A percentile compares a stretch with the other conserved stretches of the same genome.
Evolutionary conservation across 2,888 invertebrate species (phyloP).

Genomic region (Rambutsinella grinnellia): DNA sequence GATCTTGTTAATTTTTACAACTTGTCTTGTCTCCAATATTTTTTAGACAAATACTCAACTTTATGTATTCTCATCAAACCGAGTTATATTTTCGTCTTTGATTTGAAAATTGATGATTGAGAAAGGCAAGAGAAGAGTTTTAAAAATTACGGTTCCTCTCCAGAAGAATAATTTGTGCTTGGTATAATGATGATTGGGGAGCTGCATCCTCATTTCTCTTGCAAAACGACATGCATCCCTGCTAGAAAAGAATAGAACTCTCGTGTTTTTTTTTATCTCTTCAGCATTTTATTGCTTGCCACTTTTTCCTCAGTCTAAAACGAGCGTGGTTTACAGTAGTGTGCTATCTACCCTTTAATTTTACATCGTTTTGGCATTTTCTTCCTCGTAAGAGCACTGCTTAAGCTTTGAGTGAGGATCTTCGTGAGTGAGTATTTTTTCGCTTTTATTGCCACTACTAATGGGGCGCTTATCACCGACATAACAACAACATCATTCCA

Average conservation of each 20-base stretch:
- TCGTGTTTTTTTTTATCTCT: neutral
- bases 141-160: neutral
- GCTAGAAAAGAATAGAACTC: neutral
- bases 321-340: too few relatives aligned
- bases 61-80: too few relatives aligned
- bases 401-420: neutral
- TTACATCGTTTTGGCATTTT: neutral
- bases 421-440: neutral
- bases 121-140: too few relatives aligned
- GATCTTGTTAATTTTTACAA: too few relatives aligned
- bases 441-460: slow-evolving; percentile 38
- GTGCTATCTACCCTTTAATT: neutral
- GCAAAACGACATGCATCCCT: neutral
- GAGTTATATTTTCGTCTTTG: too few relatives aligned
- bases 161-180: neutral
- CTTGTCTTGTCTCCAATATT: too few relatives aligned
- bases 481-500: neutral
- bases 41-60: too few relatives aligned
- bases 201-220: neutral
- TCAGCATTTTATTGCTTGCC: neutral
- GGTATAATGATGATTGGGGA: neutral
- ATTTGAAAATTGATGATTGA: too few relatives aligned
- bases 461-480: slow-evolving; percentile 46
- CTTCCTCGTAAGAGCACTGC: neutral
- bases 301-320: neutral